Conservation (phyloP, 2,888 invertebrate genomes). For the Drosophila mulleri region DNA sequence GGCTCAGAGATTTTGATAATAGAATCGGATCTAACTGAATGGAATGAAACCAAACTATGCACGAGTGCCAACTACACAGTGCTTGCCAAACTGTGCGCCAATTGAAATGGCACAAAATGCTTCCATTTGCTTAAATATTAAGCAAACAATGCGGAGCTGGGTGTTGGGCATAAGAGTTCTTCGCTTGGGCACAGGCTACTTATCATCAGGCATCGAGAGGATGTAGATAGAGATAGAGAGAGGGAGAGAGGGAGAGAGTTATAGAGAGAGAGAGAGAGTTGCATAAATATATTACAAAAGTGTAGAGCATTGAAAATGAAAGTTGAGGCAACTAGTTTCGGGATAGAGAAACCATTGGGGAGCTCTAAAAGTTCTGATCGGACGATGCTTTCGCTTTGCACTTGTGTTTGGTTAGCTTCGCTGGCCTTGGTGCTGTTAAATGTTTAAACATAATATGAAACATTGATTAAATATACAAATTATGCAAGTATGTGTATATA, state of each 20-base stretch:
- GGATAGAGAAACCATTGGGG: constrained; percentile 8
- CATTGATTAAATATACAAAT: constrained; percentile 42
- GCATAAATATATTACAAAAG: constrained; percentile 83
- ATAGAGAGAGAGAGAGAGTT: constrained; percentile 15
- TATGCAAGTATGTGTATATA: constrained; percentile 13
- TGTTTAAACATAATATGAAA: constrained; percentile 44
- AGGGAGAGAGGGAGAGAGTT: background rate
- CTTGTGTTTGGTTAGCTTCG: background rate
- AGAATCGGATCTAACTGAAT: constrained; percentile 27
- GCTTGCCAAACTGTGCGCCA: constrained; percentile 53
- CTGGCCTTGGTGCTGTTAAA: constrained; percentile 3
- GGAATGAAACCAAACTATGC: constrained; percentile 78
- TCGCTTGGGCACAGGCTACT: constrained; percentile 32
- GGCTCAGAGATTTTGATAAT: constrained; percentile 47
- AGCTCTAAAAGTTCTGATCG: constrained; percentile 22
- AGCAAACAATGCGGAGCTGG: constrained; percentile 52
- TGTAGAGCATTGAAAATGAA: constrained; percentile 37
- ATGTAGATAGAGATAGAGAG: background rate
- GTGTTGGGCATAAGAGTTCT: constrained; percentile 54
- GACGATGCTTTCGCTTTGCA: constrained; percentile 37
- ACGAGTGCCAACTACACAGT: constrained; percentile 34
- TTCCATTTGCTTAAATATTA: constrained; percentile 71
- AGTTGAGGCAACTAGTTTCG: constrained; percentile 26
- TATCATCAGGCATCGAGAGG: constrained; percentile 32
- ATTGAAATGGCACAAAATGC: constrained; percentile 67